Evolutionary conservation across 2,113 vertebrate species (phyloP).

Genomic region (Cichladusa arquata): DNA sequence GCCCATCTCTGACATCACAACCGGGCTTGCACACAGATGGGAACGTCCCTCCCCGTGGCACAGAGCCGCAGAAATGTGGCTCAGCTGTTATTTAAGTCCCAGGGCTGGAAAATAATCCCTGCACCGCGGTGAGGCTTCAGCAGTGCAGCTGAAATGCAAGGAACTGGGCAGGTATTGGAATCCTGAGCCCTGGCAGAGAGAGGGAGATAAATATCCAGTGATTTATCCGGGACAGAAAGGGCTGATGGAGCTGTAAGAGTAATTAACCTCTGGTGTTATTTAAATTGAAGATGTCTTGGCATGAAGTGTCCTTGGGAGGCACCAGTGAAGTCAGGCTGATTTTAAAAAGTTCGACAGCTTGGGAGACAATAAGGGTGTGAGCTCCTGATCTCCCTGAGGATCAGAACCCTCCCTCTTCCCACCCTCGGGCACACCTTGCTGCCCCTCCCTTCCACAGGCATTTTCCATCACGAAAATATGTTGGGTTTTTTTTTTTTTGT

Average conservation of each 20-base stretch:
- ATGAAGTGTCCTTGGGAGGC: constrained; percentile 19
- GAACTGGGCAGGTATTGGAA: not conserved
- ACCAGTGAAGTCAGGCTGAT: not conserved
- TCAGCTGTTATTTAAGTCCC: not conserved
- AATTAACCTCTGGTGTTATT: constrained; percentile 33
- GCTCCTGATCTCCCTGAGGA: not conserved
- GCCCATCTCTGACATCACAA: constrained; percentile 5
- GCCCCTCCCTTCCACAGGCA: not conserved
- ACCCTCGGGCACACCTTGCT: not conserved
- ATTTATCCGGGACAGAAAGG: not conserved
- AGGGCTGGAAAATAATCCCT: not conserved
- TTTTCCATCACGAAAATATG: not conserved
- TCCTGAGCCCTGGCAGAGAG: not conserved
- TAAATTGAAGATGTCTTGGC: not conserved
- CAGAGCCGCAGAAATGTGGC: not conserved
- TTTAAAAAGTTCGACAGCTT: not conserved
- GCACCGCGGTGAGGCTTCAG: not conserved
- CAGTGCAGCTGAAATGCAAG: not conserved
- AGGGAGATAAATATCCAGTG: not conserved
- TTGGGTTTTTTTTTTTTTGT: no score
- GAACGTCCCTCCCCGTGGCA: not conserved
- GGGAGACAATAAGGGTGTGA: not conserved
- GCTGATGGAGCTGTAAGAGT: not conserved
- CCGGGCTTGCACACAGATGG: not conserved
- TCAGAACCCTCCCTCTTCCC: not conserved